Conservation (phyloP, 1,140 invertebrate genomes). For the Tribolium madens region DNA sequence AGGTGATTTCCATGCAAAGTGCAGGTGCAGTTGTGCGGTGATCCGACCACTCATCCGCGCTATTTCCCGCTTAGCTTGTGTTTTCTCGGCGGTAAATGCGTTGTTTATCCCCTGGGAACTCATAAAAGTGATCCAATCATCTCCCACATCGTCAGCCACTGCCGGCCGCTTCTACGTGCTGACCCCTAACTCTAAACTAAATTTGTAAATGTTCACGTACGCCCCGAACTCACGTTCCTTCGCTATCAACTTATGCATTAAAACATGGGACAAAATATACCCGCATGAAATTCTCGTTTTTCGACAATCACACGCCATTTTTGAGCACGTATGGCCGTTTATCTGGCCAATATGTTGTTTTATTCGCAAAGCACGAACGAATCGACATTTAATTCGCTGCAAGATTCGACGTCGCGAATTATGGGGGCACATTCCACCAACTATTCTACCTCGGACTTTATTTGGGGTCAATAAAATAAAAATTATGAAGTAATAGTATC, state of each 20-base stretch:
- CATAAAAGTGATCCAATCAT: constrained; percentile 71
- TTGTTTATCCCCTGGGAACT: constrained; percentile 66
- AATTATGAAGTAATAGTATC: constrained; percentile 23
- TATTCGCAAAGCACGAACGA: constrained; percentile 21
- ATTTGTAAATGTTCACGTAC: constrained; percentile 57
- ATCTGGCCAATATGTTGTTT: constrained; percentile 33
- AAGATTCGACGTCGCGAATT: not conserved
- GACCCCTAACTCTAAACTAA: constrained; percentile 54
- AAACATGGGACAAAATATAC: constrained; percentile 52
- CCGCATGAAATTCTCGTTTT: constrained; percentile 47
- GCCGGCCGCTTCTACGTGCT: constrained; percentile 51
- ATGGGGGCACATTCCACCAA: not conserved
- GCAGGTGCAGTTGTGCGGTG: constrained; percentile 50
- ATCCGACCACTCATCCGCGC: constrained; percentile 44
- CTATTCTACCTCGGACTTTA: not conserved
- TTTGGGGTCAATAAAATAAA: constrained; percentile 15
- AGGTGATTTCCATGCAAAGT: constrained; percentile 54
- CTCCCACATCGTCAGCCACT: constrained; percentile 58
- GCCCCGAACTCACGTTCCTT: constrained; percentile 46
- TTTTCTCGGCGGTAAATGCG: constrained; percentile 60
- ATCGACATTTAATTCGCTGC: constrained; percentile 23
- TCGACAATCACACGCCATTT: constrained; percentile 18
- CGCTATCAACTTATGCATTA: constrained; percentile 55
- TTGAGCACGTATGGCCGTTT: constrained; percentile 37
- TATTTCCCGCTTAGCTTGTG: constrained; percentile 56